phyloP scores from a whole-genome alignment of 1,140 invertebrate species.

The Caenorhabditis brenneri region DNA sequence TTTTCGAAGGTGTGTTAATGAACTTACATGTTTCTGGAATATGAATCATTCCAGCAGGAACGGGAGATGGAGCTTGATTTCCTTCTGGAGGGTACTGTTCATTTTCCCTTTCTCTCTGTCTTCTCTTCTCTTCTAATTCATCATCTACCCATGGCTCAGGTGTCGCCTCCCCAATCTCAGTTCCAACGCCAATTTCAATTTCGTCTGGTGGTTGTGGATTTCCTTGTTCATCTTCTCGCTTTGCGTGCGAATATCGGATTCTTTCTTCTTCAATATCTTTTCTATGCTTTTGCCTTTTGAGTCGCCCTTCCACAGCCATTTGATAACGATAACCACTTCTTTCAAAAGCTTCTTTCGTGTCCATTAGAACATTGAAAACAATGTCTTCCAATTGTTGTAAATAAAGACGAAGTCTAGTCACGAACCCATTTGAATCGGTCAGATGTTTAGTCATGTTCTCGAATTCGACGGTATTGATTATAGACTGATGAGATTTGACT shows the following conservation, averaged over 20 bases:
- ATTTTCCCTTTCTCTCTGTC: background rate
- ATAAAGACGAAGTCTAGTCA: background rate
- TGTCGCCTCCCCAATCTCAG: background rate
- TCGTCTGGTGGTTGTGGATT: background rate
- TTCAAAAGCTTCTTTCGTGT: background rate
- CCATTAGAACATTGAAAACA: background rate
- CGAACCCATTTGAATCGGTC: background rate
- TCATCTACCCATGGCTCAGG: background rate
- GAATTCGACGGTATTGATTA: background rate
- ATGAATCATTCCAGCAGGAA: conserved; percentile 25
- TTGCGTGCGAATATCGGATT: background rate
- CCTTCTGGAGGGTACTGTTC: background rate
- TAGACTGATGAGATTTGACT: background rate
- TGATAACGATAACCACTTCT: background rate
- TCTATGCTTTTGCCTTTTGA: background rate
- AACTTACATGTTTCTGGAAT: conserved; percentile 28
- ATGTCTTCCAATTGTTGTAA: conserved; percentile 34
- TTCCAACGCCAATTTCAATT: background rate
- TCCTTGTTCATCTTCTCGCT: background rate
- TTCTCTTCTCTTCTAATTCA: background rate
- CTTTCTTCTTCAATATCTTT: background rate
- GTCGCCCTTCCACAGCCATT: background rate
- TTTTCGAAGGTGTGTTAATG: background rate
- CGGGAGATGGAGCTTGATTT: conserved; percentile 1
- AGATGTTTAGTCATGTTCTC: conserved; percentile 19